Conservation (phyloP, 2,888 invertebrate genomes). For the Dolichopus griseipennis region DNA sequence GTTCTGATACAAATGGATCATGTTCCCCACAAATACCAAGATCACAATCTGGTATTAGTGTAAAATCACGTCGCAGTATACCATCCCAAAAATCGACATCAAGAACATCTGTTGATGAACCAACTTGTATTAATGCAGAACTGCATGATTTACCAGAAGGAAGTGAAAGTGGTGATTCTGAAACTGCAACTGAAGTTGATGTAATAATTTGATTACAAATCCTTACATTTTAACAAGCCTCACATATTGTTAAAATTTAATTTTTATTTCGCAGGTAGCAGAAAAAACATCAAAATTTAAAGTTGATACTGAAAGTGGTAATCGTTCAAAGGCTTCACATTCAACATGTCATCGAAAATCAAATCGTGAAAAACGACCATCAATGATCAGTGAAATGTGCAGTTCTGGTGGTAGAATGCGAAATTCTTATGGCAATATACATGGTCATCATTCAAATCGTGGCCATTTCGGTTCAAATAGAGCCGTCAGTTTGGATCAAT, state of each 20-base stretch:
- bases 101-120: conserved; percentile 48
- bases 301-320: conserved; percentile 58
- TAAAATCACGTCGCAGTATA: conserved; percentile 48
- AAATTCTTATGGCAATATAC: conserved; percentile 43
- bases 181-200: conserved; percentile 63
- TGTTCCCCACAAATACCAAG: conserved; percentile 43
- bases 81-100: conserved; percentile 45
- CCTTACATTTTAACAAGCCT: neutral
- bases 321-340: conserved; percentile 52
- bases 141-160: conserved; percentile 50
- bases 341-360: conserved; percentile 58
- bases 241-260: neutral
- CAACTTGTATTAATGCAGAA: conserved; percentile 43
- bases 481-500: conserved; percentile 43
- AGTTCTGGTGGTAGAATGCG: conserved; percentile 42
- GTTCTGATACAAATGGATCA: conserved; percentile 31
- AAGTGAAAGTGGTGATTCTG: conserved; percentile 53
- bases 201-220: conserved; percentile 42
- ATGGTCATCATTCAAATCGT: conserved; percentile 40
- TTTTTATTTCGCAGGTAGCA: conserved; percentile 42
- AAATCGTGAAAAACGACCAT: conserved; percentile 52
- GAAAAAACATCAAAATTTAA: conserved; percentile 68
- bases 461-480: conserved; percentile 43
- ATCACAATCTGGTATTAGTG: conserved; percentile 48
- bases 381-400: conserved; percentile 44